Percentiles rank a stretch among this genome's conserved stretches.
Conservation (phyloP, 1,140 invertebrate genomes). For the Armadillidium nasatum region DNA sequence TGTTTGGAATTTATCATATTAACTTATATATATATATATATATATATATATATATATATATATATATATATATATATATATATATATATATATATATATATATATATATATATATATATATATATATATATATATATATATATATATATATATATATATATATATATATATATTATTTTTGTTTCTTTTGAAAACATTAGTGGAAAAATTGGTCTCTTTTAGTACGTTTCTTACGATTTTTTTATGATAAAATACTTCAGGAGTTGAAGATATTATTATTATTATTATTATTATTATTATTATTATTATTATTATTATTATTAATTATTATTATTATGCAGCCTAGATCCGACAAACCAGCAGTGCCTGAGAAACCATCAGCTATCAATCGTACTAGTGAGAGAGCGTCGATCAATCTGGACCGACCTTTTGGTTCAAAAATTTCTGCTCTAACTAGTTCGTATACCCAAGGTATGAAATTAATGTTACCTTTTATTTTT, state of each 20-base stretch:
- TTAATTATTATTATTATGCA: conserved; percentile 3
- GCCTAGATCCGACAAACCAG: conserved; percentile 27
- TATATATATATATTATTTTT: neutral
- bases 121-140: no score
- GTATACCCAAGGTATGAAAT: neutral
- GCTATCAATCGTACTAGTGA: conserved; percentile 2
- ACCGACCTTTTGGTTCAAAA: neutral
- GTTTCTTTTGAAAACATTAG: no score
- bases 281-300: conserved; percentile 8
- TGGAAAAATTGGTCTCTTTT: no score
- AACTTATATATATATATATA: no score
- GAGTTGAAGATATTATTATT: neutral
- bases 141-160: no score
- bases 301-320: conserved; percentile 7
- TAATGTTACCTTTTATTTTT: neutral
- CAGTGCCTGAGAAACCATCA: conserved; percentile 28
- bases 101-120: no score
- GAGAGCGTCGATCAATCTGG: neutral
- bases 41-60: no score
- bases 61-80: no score
- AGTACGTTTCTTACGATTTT: no score
- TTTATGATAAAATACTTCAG: no score
- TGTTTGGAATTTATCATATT: no score
- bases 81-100: no score
- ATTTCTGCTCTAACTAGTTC: neutral